Evolutionary conservation across 2,888 invertebrate species (phyloP).

Genomic region (Doris montereyensis): DNA sequence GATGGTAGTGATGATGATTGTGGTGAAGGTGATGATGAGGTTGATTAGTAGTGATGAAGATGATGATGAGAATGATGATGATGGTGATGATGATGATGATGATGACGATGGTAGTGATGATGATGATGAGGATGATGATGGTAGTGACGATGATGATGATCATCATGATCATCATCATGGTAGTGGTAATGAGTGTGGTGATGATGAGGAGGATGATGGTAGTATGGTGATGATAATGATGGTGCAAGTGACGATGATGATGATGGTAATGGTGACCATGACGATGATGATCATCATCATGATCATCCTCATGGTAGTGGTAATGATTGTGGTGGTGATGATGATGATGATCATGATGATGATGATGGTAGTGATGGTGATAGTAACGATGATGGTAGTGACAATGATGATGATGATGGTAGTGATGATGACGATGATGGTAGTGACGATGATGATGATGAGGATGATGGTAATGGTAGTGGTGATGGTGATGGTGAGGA

Average conservation of each 20-base stretch:
- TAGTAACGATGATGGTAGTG: background rate
- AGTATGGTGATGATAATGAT: background rate
- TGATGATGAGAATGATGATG: no score
- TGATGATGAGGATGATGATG: no score
- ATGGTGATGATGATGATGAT: background rate
- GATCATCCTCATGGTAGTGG: no score
- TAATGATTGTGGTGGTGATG: no score
- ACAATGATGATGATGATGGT: conserved; percentile 12
- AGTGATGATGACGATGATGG: conserved; percentile 9
- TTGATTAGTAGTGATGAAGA: background rate
- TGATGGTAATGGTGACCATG: no score
- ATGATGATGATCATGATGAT: conserved; percentile 20
- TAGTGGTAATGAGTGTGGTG: no score
- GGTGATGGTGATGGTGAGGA: no score
- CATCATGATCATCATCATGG: background rate
- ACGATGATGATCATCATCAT: no score
- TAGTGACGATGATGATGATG: conserved; percentile 1
- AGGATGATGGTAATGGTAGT: no score
- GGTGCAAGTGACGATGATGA: background rate
- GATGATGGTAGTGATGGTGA: conserved; percentile 9
- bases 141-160: background rate
- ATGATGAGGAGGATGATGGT: background rate
- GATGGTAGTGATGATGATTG: no score
- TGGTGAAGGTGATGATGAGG: background rate
- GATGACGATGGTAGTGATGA: background rate